Evolutionary conservation across 2,888 invertebrate genomes (phyloP).

Genomic region (Drosophila borealis): DNA sequence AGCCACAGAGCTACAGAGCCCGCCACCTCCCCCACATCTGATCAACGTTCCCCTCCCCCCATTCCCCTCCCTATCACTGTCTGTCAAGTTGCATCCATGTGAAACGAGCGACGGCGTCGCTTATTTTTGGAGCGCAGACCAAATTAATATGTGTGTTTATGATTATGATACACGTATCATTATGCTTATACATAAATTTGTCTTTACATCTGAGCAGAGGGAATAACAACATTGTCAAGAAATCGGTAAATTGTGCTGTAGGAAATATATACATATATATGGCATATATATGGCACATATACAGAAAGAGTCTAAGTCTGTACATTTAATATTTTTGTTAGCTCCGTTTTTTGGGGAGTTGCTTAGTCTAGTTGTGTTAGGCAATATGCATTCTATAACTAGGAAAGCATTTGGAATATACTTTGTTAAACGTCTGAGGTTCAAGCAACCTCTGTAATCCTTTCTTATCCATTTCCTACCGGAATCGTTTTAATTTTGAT

Average conservation of each 20-base stretch:
- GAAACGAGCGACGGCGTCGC: conserved; percentile 66
- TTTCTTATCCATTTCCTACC: too few species aligned
- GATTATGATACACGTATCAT: conserved; percentile 76
- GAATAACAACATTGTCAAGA: conserved; percentile 43
- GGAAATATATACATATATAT: conserved; percentile 3
- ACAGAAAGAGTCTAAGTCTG: neutral
- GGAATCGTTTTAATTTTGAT: too few species aligned
- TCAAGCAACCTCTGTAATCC: neutral
- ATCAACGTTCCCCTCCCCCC: neutral
- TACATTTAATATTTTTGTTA: conserved; percentile 2
- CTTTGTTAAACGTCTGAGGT: neutral
- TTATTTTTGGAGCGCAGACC: conserved; percentile 75
- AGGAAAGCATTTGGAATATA: neutral
- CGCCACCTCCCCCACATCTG: conserved; percentile 9
- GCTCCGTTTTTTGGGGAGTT: neutral
- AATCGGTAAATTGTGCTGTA: conserved; percentile 22
- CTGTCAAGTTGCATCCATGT: conserved; percentile 71
- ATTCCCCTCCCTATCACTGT: conserved; percentile 7
- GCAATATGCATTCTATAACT: neutral
- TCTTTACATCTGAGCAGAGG: conserved; percentile 39
- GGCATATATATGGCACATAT: neutral
- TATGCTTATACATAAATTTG: conserved; percentile 56
- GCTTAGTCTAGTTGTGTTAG: neutral
- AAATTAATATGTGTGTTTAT: conserved; percentile 79
- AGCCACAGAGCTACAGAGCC: conserved; percentile 18